Percentiles rank a stretch among this genome's conserved stretches.
Conservation (phyloP, 2,113 vertebrate species). For the Phainopepla nitens region DNA sequence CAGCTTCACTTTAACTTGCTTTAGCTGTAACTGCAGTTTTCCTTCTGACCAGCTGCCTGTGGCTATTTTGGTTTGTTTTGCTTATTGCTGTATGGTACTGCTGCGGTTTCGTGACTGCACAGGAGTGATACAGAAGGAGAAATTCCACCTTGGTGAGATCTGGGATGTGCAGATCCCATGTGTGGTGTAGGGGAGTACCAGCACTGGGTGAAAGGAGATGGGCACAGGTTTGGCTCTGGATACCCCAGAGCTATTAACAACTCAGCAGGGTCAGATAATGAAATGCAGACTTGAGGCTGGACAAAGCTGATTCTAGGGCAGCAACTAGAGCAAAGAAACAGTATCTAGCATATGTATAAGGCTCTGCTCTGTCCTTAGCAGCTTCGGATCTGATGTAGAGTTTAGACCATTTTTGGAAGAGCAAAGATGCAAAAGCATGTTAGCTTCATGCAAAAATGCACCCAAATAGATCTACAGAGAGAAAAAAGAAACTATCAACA, state of each 20-base stretch:
- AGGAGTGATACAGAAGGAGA: background rate
- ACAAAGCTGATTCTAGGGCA: background rate
- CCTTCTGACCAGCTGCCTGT: background rate
- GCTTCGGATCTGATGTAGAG: background rate
- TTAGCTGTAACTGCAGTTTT: background rate
- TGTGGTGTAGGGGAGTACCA: fast-evolving
- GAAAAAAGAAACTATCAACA: background rate
- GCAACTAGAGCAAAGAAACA: background rate
- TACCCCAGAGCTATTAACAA: background rate
- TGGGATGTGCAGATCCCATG: background rate
- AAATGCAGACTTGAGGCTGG: background rate
- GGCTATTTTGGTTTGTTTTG: background rate
- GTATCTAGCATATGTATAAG: background rate
- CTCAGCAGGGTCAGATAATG: background rate
- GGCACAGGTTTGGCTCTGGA: background rate
- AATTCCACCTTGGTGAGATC: background rate
- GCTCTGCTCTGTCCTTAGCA: background rate
- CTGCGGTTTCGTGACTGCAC: background rate
- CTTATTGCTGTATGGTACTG: too few relatives aligned
- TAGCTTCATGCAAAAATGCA: background rate
- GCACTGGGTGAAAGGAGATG: background rate
- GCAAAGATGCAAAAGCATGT: background rate
- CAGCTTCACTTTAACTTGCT: background rate
- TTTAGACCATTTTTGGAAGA: background rate
- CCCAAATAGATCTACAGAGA: background rate